Conservation (phyloP, 2,113 vertebrate species). For the Aspiorhynchus laticeps region DNA sequence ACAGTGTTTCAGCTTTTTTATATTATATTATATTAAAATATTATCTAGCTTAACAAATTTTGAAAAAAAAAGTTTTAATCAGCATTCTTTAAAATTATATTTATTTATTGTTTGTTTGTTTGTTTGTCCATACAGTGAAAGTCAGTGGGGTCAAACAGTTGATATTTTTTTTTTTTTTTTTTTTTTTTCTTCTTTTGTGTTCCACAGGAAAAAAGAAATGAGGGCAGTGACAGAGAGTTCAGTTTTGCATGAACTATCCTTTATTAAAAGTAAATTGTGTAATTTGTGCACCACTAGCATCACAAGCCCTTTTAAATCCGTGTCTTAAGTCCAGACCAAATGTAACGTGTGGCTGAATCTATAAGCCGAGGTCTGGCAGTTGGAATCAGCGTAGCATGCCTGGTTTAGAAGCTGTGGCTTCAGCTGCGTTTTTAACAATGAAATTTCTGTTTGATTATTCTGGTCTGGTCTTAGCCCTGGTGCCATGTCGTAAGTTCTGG, state of each 20-base stretch:
- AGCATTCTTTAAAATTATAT: neutral
- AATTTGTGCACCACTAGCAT: neutral
- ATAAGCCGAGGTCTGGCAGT: conserved; percentile 20
- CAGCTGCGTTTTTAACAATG: conserved; percentile 29
- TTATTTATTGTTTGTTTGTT: neutral
- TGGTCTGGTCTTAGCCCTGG: conserved; percentile 21
- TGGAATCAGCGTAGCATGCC: conserved; percentile 36
- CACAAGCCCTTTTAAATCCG: neutral
- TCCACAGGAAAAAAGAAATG: too few relatives aligned
- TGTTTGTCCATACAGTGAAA: neutral
- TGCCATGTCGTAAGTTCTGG: conserved; percentile 26
- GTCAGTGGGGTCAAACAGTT: too few relatives aligned
- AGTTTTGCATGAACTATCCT: neutral
- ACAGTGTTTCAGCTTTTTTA: neutral
- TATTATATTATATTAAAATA: neutral
- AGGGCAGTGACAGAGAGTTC: neutral
- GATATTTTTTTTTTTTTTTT: too few relatives aligned
- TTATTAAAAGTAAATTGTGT: neutral
- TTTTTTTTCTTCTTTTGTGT: too few relatives aligned
- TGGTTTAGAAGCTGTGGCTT: conserved; percentile 27
- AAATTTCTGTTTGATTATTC: conserved; percentile 36
- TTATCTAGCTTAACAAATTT: too few relatives aligned
- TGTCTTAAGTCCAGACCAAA: conserved; percentile 3
- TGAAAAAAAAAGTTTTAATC: too few relatives aligned
- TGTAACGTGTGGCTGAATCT: conserved; percentile 6